Base-by-base conservation (phyloP, 2,797 vertebrate genomes). In the Spea hammondii region DNA sequence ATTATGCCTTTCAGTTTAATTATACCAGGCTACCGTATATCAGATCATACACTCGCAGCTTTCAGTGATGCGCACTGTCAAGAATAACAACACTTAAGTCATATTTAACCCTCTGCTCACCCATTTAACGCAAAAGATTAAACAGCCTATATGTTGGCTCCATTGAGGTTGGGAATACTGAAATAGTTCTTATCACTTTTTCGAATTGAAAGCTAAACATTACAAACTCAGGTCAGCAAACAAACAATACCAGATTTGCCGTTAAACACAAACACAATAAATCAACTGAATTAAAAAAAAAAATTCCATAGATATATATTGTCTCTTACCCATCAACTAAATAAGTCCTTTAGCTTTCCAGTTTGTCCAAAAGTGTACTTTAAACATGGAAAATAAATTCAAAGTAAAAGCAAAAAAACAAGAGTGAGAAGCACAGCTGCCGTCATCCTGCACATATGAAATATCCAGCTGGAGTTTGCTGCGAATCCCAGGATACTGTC, bases 291-390 rank as follows among this genome's bases (percentile, higher is more conserved):
- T 17, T 17, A 1, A 17, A 51, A 69, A 62, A 62, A 62, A 62
- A 0, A 32, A 32, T 4, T 4, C 5, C 8, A 12, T 70, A 65
- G 32, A 32, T 32, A 32, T 32, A 32, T 32, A 59, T 65, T 48
- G 8, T 74, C 57, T 47, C 88, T 89, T 89, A 90, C 85, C 87
- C 85, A 85, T 87, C 73, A 86, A 65, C 50, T 70, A 74, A 64
- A 79, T 46, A 69, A 51, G 9, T 74, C 69, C 78, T 70, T 74
- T 74, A 57, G 49, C 76, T 72, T 68, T 79, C n/a, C 64, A 65
- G 65, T 50, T 3, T 13, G 14, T 78, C 50, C 64, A 82, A 83
- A 48, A 74, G 5, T 73, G 79, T 69, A 67, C 46, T 75, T 60
- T 48, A 83, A 83, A 69, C 72, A 86, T 76, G 66, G 84, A 72